These are phyloP conservation scores for Dichetophora obliterata DNA, from an alignment of 2,888 invertebrate species.

Conservation along the genomic window DNA sequence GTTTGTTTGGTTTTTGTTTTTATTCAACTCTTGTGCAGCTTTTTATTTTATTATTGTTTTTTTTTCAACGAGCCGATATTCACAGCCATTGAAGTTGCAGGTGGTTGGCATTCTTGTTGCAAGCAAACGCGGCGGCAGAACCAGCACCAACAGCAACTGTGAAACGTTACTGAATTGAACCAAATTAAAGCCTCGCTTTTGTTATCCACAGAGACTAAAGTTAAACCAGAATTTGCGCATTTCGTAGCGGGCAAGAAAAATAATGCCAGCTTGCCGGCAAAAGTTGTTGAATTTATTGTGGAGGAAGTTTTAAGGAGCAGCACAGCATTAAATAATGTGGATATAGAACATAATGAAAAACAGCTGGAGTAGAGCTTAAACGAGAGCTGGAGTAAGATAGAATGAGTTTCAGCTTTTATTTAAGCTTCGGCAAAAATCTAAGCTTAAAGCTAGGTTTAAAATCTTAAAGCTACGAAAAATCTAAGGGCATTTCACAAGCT, in stretches of 20 bases:
- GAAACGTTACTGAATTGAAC: slow-evolving; percentile 34
- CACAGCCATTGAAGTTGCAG: slow-evolving; percentile 23
- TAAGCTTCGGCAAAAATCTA: too few species aligned
- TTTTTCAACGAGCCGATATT: slow-evolving; percentile 4
- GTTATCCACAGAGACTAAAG: background rate
- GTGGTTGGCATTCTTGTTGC: slow-evolving; percentile 15
- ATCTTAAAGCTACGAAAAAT: too few species aligned
- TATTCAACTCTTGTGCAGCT: background rate
- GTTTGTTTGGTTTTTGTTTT: background rate
- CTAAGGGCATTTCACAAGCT: too few species aligned
- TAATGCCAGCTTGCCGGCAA: too few species aligned
- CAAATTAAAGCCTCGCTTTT: slow-evolving; percentile 16
- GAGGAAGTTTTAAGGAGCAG: background rate
- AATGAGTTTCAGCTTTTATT: too few species aligned
- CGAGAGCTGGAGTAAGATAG: too few species aligned
- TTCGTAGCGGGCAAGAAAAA: background rate
- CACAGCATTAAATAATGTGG: background rate
- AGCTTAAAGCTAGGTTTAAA: too few species aligned
- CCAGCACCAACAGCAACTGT: background rate
- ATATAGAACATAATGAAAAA: too few species aligned
- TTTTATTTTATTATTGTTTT: background rate
- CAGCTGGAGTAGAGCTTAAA: too few species aligned
- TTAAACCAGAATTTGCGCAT: slow-evolving; percentile 7
- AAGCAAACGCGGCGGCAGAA: background rate
- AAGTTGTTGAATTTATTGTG: background rate